Percentiles rank a stretch among this genome's conserved stretches.
Conservation (phyloP, 2,113 vertebrate species). For the Campylorhamphus procurvoides region DNA sequence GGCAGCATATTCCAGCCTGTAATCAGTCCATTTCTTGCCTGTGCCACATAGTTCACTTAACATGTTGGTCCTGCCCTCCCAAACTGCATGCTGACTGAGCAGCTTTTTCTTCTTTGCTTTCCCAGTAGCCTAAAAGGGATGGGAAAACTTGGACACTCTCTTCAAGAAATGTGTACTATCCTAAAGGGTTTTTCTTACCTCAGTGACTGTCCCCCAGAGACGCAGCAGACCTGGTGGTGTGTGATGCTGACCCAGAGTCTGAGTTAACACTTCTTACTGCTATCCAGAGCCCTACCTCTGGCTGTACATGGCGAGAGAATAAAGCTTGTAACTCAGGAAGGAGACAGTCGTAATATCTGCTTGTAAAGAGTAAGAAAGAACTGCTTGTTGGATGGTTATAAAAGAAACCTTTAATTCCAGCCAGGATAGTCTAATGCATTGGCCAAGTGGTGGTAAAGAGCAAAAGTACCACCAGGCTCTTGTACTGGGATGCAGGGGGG, state of each 20-base stretch:
- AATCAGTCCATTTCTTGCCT: background rate
- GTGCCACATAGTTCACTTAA: background rate
- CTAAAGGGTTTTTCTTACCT: background rate
- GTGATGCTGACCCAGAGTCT: background rate
- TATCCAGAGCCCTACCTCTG: background rate
- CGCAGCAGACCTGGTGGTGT: background rate
- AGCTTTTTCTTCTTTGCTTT: background rate
- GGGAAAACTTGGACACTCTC: background rate
- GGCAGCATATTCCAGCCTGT: background rate
- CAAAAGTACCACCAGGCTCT: background rate
- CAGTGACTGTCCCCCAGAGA: background rate
- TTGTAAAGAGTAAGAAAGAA: constrained; percentile 34
- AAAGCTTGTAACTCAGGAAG: background rate
- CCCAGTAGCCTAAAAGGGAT: background rate
- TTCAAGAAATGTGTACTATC: background rate
- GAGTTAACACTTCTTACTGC: background rate
- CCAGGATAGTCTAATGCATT: background rate
- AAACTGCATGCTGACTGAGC: background rate
- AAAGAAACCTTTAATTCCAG: constrained; percentile 37
- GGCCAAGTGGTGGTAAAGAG: constrained; percentile 1
- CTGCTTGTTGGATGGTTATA: constrained; percentile 4
- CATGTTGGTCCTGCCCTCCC: background rate
- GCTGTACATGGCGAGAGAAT: background rate
- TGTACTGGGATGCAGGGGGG: background rate
- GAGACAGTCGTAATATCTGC: background rate